Conservation (phyloP, 2,888 invertebrate species). For the Acrocyrtus sp. region DNA sequence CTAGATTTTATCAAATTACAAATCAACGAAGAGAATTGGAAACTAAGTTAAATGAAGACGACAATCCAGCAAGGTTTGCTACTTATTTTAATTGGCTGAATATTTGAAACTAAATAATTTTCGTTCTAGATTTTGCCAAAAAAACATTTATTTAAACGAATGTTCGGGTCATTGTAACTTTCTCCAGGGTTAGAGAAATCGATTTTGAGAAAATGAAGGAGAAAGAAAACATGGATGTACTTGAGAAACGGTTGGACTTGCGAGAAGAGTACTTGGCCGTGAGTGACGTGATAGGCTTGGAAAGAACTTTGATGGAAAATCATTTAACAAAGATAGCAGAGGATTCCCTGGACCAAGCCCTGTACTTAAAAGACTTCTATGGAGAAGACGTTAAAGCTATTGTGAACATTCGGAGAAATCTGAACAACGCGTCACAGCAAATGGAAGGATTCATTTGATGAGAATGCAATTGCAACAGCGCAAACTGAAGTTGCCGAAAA, state of each 20-base stretch:
- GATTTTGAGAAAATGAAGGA: slow-evolving; percentile 56
- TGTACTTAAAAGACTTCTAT: slow-evolving; percentile 56
- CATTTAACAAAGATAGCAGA: slow-evolving; percentile 58
- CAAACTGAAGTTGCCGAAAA: slow-evolving; percentile 57
- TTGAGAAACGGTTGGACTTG: slow-evolving; percentile 48
- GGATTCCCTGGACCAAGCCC: slow-evolving; percentile 52
- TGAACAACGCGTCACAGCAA: slow-evolving; percentile 47
- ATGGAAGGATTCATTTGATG: slow-evolving; percentile 62
- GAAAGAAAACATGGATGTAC: slow-evolving; percentile 49
- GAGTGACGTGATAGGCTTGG: slow-evolving; percentile 51
- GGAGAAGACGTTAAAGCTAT: slow-evolving; percentile 53
- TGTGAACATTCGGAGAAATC: slow-evolving; percentile 46
- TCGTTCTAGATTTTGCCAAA: background rate
- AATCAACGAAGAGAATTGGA: slow-evolving; percentile 50
- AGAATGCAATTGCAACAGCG: slow-evolving; percentile 55
- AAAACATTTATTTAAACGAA: no score
- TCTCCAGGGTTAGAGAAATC: slow-evolving; percentile 59
- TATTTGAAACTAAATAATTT: background rate
- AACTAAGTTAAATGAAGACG: slow-evolving; percentile 54
- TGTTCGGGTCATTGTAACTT: no score
- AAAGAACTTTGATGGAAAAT: slow-evolving; percentile 55
- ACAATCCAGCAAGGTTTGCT: slow-evolving; percentile 43
- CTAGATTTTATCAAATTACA: slow-evolving; percentile 50
- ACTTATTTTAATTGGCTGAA: slow-evolving; percentile 1
- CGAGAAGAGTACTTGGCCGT: slow-evolving; percentile 55